Evolutionary conservation across 2,888 invertebrate species (phyloP).

Genomic region (Anodontia alba): DNA sequence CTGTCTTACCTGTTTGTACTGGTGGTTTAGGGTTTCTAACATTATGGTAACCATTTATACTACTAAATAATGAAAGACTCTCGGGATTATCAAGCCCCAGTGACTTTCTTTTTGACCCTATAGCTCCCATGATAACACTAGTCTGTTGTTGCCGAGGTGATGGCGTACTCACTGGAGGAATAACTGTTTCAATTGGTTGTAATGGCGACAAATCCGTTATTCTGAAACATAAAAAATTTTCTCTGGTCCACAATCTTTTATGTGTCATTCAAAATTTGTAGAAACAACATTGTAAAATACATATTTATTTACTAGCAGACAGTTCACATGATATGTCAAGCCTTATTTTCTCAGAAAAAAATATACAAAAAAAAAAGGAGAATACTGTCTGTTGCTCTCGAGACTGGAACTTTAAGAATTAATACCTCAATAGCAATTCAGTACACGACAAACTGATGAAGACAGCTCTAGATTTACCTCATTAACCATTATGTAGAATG

Average conservation of each 20-base stretch:
- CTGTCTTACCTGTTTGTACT: conserved; percentile 50
- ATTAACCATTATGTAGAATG: no score
- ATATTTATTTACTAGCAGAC: no score
- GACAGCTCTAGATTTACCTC: no score
- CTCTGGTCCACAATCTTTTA: no score
- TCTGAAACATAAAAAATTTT: background rate
- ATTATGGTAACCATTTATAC: conserved; percentile 74
- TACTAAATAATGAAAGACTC: conserved; percentile 81
- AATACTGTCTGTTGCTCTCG: conserved; percentile 25
- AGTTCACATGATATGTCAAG: no score
- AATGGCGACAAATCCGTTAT: conserved; percentile 6
- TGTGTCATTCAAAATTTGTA: no score
- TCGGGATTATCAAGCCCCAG: conserved; percentile 69
- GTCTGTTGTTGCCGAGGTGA: conserved; percentile 47
- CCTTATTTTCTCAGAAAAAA: no score
- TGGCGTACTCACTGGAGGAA: conserved; percentile 23
- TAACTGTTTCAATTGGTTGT: conserved; percentile 6
- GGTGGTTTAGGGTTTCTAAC: conserved; percentile 67
- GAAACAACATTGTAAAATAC: no score
- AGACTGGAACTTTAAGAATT: no score
- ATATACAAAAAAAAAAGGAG: no score
- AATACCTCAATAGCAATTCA: no score
- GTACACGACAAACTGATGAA: no score
- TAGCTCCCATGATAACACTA: conserved; percentile 50
- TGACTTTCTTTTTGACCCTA: conserved; percentile 65